Conservation (phyloP, 2,113 vertebrate species). For the Chascanopsetta lugubris region DNA sequence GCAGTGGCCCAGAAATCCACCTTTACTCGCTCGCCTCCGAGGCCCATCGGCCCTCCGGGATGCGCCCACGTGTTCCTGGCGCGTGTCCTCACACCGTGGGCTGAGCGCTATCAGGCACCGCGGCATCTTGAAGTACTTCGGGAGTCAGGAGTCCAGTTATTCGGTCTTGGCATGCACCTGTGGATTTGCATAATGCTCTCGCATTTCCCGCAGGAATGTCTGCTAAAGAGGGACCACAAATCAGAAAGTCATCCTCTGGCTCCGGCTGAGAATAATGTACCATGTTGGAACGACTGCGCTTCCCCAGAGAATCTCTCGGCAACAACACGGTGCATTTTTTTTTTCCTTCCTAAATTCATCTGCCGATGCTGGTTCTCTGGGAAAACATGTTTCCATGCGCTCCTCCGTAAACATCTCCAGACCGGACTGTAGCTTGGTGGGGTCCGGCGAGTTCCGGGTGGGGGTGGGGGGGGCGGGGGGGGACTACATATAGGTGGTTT, state of each 20-base stretch:
- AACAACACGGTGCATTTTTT: conserved; percentile 46
- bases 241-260: conserved; percentile 66
- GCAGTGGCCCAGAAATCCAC: conserved; percentile 1
- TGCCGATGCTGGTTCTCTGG: conserved; percentile 53
- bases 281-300: conserved; percentile 42
- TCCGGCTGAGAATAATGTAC: conserved; percentile 46
- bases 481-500: conserved; percentile 61
- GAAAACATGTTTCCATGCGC: conserved; percentile 59
- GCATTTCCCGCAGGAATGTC: conserved; percentile 74
- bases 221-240: conserved; percentile 72
- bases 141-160: conserved; percentile 65
- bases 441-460: no score
- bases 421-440: conserved; percentile 34
- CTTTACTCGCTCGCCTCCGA: conserved; percentile 35
- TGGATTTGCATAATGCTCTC: conserved; percentile 82
- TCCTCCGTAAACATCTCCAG: conserved; percentile 68
- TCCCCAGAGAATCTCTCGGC: conserved; percentile 34
- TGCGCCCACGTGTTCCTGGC: conserved; percentile 55
- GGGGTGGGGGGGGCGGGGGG: conserved; percentile 34
- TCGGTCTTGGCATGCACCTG: conserved; percentile 77
- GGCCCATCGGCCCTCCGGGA: conserved; percentile 21
- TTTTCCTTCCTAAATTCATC: conserved; percentile 43
- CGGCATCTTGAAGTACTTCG: conserved; percentile 81
- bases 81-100: conserved; percentile 53
- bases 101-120: conserved; percentile 61